Evolutionary conservation across 2,888 invertebrate species (phyloP).

Genomic region (Aricia artaxerxes): DNA sequence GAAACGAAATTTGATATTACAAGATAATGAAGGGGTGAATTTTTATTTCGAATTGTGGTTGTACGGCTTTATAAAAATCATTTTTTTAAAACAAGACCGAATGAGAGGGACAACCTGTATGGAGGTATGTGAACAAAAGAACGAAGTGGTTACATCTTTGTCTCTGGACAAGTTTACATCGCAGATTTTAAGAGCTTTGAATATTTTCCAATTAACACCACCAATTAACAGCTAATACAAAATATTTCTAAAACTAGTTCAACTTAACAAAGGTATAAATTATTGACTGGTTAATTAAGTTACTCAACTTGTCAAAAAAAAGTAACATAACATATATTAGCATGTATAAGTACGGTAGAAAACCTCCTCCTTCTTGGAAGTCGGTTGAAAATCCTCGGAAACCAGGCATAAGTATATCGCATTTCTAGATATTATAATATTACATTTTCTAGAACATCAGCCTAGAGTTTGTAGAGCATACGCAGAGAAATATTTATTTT

Average conservation of each 20-base stretch:
- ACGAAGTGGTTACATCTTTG: background rate
- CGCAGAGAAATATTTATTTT: conserved; percentile 4
- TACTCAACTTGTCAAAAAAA: too few species aligned
- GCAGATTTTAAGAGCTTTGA: background rate
- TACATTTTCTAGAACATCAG: background rate
- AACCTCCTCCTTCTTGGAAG: too few species aligned
- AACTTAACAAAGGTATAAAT: too few species aligned
- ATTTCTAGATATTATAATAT: background rate
- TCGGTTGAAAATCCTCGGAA: too few species aligned
- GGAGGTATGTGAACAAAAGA: background rate
- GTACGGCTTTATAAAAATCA: background rate
- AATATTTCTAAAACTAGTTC: too few species aligned
- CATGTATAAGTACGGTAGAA: too few species aligned
- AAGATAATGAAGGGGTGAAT: background rate
- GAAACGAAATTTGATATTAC: conserved; percentile 16
- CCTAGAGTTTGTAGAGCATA: background rate
- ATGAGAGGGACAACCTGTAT: background rate
- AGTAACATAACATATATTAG: too few species aligned
- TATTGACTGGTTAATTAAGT: too few species aligned
- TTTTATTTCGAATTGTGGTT: background rate
- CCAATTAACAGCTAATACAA: too few species aligned
- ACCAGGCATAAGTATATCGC: background rate
- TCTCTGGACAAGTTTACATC: background rate
- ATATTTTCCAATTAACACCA: background rate
- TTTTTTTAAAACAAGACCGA: background rate